Percentiles rank a stretch among this genome's conserved stretches.
Conservation (phyloP, 2,113 vertebrate species). For the Sceloporus tristichus region DNA sequence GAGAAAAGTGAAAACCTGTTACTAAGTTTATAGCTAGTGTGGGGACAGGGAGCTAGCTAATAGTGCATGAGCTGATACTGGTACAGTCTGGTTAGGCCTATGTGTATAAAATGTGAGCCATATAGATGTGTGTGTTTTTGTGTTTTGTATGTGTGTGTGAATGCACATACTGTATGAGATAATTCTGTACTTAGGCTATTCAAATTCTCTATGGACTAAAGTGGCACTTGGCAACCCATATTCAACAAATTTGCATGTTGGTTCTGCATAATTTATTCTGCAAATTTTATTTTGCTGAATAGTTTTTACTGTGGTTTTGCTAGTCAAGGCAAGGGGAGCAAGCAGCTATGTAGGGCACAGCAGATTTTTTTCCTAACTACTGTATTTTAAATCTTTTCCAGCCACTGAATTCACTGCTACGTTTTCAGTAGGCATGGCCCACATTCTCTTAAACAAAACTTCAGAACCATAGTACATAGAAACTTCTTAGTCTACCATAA, state of each 20-base stretch:
- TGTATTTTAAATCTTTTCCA: background rate
- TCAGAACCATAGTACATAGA: background rate
- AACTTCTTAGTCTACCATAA: background rate
- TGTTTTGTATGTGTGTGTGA: no score
- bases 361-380: background rate
- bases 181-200: background rate
- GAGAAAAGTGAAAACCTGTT: background rate
- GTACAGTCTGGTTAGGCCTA: background rate
- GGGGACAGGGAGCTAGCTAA: no score
- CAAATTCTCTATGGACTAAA: background rate
- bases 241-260: background rate
- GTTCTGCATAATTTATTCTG: background rate
- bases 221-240: background rate
- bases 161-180: no score
- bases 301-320: background rate
- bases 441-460: background rate
- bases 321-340: background rate
- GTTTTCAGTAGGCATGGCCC: background rate
- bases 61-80: background rate
- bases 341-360: background rate
- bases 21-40: background rate
- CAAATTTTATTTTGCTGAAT: background rate
- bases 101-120: no score
- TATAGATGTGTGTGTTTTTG: no score
- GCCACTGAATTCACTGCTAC: background rate